These are phyloP conservation scores for Homarus gammarus DNA, from an alignment of 2,888 invertebrate genomes.

Conservation along the genomic window DNA sequence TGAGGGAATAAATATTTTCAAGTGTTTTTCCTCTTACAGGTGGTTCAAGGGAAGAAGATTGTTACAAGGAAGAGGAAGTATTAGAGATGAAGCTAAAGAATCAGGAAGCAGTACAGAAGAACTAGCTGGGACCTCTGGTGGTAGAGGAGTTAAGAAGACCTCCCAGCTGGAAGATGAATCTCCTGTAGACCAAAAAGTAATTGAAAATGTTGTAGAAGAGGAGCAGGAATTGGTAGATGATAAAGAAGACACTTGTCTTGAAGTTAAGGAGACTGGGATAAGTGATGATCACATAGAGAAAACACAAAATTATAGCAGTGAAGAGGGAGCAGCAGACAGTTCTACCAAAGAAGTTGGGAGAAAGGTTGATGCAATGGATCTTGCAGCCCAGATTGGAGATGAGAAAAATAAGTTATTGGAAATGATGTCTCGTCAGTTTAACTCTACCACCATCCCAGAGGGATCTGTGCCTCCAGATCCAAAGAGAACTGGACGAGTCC, in stretches of 20 bases:
- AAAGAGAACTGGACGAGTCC: slow-evolving; percentile 23
- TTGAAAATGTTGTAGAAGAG: background rate
- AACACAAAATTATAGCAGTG: slow-evolving; percentile 9
- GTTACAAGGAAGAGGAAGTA: background rate
- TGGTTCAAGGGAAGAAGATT: slow-evolving; percentile 10
- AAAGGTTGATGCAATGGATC: slow-evolving; percentile 49
- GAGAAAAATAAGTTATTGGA: slow-evolving; percentile 72
- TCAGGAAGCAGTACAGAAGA: background rate
- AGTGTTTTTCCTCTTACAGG: background rate
- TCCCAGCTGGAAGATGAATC: background rate
- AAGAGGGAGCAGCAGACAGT: slow-evolving; percentile 3
- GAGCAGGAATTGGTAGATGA: slow-evolving; percentile 12
- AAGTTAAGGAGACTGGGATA: background rate
- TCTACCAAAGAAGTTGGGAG: slow-evolving; percentile 9
- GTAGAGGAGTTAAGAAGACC: background rate
- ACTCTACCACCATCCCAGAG: slow-evolving; percentile 68
- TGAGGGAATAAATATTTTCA: background rate
- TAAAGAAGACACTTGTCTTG: background rate
- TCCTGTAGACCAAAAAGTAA: background rate
- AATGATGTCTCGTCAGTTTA: slow-evolving; percentile 73
- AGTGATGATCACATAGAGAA: slow-evolving; percentile 13
- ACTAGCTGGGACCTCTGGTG: background rate
- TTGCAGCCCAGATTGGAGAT: slow-evolving; percentile 50
- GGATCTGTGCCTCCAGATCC: slow-evolving; percentile 20
- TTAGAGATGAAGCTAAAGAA: background rate